Base-by-base conservation (phyloP, 2,888 invertebrate genomes). In the Scaptomyza reducta region DNA sequence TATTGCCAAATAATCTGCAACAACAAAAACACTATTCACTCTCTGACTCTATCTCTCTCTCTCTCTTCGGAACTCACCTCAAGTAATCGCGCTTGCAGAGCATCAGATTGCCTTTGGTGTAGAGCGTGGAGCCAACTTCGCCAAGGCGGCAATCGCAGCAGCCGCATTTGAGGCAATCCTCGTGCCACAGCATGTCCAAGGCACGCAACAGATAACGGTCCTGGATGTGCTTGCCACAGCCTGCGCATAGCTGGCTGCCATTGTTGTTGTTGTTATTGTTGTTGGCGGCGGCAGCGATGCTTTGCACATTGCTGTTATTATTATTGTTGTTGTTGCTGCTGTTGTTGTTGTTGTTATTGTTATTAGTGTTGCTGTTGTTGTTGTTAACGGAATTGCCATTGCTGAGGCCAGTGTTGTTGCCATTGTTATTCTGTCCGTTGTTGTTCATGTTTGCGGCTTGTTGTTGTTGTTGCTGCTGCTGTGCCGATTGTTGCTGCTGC, bases 91-190 rank as follows among this genome's bases (percentile, higher is more conserved):
- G 94, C 92, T 97, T 96, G 94, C 98, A 99, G 64, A 99, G 94
- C 90, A 98, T 97, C 78, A 98, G 95, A 92, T 98, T 98, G 74
- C 98, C 98, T 91, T 98, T 97, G 53, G 97, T 97, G 92, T 97
- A 99, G 55, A 99, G 94, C 38, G 98, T 97, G 73, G 97, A 97
- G 22, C 99, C 99, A 50, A 98, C 98, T 92, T 99, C 98, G 18
- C 98, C 99, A 63, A 99, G 94, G 57, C 98, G 94, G 91, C 98
- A 98, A 93, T 98, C 98, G 92, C 99, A 99, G 93, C 98, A 98
- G 83, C 97, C 97, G 91, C 98, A 98, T 92, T 98, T 99, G 69
- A 99, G 94, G 92, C 99, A 99, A 93, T 99, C 98, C 92, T 99
- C 99, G 92, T 99, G 99, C 98, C 99, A 99, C 90, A 96, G 95